Conservation (phyloP, 2,888 invertebrate species). For the Melanargia galathea region DNA sequence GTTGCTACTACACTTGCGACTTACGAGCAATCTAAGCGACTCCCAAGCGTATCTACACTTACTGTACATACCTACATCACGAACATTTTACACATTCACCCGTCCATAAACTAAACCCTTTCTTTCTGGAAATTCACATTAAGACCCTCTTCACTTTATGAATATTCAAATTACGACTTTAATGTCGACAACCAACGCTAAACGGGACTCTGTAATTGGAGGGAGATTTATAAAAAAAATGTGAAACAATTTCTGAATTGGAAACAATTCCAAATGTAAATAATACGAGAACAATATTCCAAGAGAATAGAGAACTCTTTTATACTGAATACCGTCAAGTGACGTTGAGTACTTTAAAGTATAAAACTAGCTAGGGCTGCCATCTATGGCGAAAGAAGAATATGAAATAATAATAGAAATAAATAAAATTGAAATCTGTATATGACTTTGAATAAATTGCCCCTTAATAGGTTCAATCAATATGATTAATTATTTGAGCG, state of each 20-base stretch:
- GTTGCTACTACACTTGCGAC: too few relatives aligned
- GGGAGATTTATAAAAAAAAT: slow-evolving; percentile 28
- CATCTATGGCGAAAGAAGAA: not conserved
- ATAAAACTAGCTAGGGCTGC: slow-evolving; percentile 31
- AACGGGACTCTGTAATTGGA: slow-evolving; percentile 32
- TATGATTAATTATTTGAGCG: too few relatives aligned
- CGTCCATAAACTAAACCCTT: slow-evolving; percentile 34
- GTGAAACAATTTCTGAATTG: slow-evolving; percentile 31
- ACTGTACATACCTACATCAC: not conserved
- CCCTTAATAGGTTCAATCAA: too few relatives aligned
- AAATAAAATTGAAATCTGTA: too few relatives aligned
- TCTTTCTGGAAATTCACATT: slow-evolving; percentile 36
- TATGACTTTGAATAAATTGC: too few relatives aligned
- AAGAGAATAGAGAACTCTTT: slow-evolving; percentile 45
- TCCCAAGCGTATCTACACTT: too few relatives aligned
- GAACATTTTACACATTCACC: slow-evolving; percentile 21
- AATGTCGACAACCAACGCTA: slow-evolving; percentile 31
- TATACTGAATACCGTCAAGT: slow-evolving; percentile 46
- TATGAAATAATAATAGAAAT: too few relatives aligned
- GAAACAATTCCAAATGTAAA: slow-evolving; percentile 40
- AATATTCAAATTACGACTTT: slow-evolving; percentile 41
- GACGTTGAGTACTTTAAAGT: slow-evolving; percentile 43
- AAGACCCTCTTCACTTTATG: slow-evolving; percentile 37
- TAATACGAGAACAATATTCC: slow-evolving; percentile 37
- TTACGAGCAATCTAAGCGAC: too few relatives aligned